phyloP scores from a whole-genome alignment of 2,888 invertebrate genomes.

The Spisula solida region DNA sequence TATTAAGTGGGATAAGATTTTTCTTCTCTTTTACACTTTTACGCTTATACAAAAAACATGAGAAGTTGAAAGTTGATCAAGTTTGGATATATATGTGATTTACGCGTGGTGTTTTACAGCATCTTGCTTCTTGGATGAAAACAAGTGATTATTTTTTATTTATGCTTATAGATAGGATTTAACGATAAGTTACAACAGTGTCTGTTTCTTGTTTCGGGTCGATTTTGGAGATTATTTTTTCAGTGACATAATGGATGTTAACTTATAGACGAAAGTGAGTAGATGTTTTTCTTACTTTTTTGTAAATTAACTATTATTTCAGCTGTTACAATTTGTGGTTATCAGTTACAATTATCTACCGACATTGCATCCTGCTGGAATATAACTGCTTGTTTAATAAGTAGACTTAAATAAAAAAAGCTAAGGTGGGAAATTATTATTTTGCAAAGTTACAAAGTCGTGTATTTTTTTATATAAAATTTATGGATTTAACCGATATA shows the following conservation, averaged over 20 bases:
- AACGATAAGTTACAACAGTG: not conserved
- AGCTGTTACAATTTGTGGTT: not conserved
- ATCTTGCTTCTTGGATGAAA: not conserved
- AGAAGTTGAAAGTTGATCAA: not conserved
- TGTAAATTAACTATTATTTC: not conserved
- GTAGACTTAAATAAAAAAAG: not conserved
- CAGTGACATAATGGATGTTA: not conserved
- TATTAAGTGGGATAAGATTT: not conserved
- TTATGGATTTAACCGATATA: no score
- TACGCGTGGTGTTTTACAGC: not conserved
- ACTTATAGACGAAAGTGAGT: constrained; percentile 10
- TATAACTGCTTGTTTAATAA: not conserved
- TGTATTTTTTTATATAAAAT: no score
- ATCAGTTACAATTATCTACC: not conserved
- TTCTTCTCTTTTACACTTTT: not conserved
- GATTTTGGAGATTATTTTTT: constrained; percentile 5
- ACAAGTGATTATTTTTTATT: constrained; percentile 4
- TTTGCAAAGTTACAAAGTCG: no score
- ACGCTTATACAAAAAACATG: not conserved
- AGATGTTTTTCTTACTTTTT: not conserved
- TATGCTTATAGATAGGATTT: not conserved
- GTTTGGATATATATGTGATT: not conserved
- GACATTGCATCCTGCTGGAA: not conserved
- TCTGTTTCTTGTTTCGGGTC: not conserved
- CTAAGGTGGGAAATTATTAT: no score